phyloP scores from a whole-genome alignment of 2,113 vertebrate species.

The Otolemur garnettii region DNA sequence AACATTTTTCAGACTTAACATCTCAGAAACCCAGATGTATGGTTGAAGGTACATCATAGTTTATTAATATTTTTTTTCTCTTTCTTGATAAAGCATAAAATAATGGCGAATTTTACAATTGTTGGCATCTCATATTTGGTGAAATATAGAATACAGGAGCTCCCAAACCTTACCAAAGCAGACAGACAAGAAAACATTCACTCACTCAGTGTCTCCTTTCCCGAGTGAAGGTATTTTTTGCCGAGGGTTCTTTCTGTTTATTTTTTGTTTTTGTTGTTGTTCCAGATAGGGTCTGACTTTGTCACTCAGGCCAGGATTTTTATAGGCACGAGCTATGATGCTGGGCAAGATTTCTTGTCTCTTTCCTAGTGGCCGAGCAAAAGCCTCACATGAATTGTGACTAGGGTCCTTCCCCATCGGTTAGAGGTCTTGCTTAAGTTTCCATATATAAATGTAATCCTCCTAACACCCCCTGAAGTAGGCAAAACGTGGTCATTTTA shows the following conservation, averaged over 20 bases:
- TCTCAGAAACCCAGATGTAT: not conserved
- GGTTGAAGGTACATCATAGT: not conserved
- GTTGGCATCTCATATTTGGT: not conserved
- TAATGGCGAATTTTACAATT: not conserved
- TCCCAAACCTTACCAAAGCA: not conserved
- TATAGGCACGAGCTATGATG: too few relatives aligned
- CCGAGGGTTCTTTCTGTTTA: too few relatives aligned
- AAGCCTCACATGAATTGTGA: not conserved
- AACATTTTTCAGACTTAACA: constrained; percentile 42
- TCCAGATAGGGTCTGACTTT: too few relatives aligned
- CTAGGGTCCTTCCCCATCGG: not conserved
- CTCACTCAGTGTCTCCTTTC: not conserved
- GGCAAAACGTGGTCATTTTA: not conserved
- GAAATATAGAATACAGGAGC: not conserved
- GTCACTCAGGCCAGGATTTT: too few relatives aligned
- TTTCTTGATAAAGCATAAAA: constrained; percentile 4
- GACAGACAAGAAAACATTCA: not conserved
- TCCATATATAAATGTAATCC: not conserved
- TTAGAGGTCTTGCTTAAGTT: constrained; percentile 7
- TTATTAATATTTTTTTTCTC: not conserved
- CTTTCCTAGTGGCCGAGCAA: not conserved
- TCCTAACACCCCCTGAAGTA: not conserved
- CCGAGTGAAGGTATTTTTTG: not conserved
- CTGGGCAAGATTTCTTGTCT: not conserved
- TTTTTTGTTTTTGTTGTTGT: too few relatives aligned